Evolutionary conservation across 1,140 invertebrate genomes (phyloP).

Genomic region (Cotesia vestalis): DNA sequence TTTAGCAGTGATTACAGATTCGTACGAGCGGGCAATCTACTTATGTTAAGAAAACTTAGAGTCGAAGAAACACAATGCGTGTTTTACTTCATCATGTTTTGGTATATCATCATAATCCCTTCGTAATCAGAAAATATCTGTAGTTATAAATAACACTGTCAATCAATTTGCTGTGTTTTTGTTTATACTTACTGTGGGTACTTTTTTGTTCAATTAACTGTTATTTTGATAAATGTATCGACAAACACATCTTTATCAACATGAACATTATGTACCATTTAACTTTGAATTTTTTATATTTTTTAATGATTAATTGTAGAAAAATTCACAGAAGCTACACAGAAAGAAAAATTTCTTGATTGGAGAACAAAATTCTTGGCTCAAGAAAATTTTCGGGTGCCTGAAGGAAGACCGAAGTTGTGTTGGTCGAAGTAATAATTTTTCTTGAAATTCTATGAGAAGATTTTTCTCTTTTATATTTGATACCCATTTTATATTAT

Average conservation of each 20-base stretch:
- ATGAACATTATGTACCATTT: not conserved
- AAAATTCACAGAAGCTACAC: too few species aligned
- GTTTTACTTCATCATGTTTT: not conserved
- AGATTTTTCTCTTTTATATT: too few species aligned
- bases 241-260: not conserved
- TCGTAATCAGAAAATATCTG: not conserved
- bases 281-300: too few species aligned
- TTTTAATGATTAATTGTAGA: too few species aligned
- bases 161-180: not conserved
- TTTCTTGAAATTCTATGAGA: too few species aligned
- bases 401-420: too few species aligned
- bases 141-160: not conserved
- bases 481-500: too few species aligned
- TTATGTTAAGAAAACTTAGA: conserved; percentile 6
- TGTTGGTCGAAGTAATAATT: too few species aligned
- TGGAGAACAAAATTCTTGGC: too few species aligned
- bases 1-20: conserved; percentile 11
- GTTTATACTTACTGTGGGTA: not conserved
- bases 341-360: too few species aligned
- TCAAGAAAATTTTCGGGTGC: too few species aligned
- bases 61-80: not conserved
- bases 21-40: conserved; percentile 34
- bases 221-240: not conserved
- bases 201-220: not conserved
- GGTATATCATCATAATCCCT: conserved; percentile 13